Evolutionary conservation across 2,888 invertebrate species (phyloP), one percentile per base, ranked within the genome.

Genomic region (Nemurella pictetii): DNA sequence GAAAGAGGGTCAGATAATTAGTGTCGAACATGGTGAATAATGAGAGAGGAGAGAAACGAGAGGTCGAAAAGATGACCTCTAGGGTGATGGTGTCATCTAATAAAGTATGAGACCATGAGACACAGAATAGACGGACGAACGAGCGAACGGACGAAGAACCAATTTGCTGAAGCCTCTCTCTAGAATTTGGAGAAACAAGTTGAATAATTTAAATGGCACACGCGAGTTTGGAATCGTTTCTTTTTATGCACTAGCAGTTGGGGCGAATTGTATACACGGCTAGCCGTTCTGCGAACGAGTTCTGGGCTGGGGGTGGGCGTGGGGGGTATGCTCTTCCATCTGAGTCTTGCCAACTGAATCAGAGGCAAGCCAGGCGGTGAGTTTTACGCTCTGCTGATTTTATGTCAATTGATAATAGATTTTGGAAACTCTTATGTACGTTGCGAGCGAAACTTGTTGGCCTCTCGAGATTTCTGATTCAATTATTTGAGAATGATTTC

Each of bases 1-100:
- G 81, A 27, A 75, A 28, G 75, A 36, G 81, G 55, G 81, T 25
- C 26, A 36, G 26, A 84, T 81, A 85, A 85, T 85, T 85, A 85
- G 84, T 74, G 85, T 83, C 83, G 85, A 82, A 85, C 82, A 85
- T 83, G 82, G 85, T 80, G 83, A 85, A 80, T 85, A 84, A 84
- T 85, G 84, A 85, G 83, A 29, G 72, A 77, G 85, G 72, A 72
- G 78, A 72, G 72, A 25, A 73, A 73, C 55, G 80, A 80, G 80
- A 55, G 55, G 55, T 55, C 55, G 55, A 55, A 12, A 55, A 55
- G 55, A 55, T 55, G 55, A 55, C 55, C 55, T 55, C 55, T 55
- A 20, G 55, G 55, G 55, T 55, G 55, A 20, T 55, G 55, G 55
- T 55, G 55, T 55, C 55, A 55, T 55, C 15, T 55, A 55, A 55